Base-by-base conservation (phyloP, 2,797 vertebrate species). In the Brotula barbata region DNA sequence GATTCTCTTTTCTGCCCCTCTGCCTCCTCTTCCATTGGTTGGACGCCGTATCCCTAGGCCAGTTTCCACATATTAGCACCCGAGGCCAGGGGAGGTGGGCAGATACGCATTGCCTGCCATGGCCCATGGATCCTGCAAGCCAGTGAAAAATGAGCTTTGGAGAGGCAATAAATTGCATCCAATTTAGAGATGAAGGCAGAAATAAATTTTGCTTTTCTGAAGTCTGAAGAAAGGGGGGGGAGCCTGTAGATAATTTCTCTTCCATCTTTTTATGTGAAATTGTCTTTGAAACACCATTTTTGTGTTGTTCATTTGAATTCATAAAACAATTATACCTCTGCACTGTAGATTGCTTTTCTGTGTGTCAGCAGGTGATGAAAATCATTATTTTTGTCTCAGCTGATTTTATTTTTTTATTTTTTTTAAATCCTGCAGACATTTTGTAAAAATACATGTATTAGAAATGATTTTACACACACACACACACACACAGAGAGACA, bases 101-200 rank as follows among this genome's bases (percentile, higher is more conserved):
- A 90, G 89, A 92, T 90, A 90, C 78, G 74, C 91, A 88, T 85
- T 88, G 88, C 86, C 90, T 91, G 90, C 90, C 89, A 86, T 76
- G 81, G 88, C 89, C 87, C 81, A 85, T 87, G 78, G 85, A 89
- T 88, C 89, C 76, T 81, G 85, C 85, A 80, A 86, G 83, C 87
- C 80, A 84, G 90, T 92, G 92, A 92, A 92, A 93, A 93, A 93
- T 90, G 91, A 92, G 92, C 90, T 92, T 92, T 89, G 85, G 83
- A 91, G 88, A 92, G 87, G 90, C 91, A 92, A 92, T 93, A 92
- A 92, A 93, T 92, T 92, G 91, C 91, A 91, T 92, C 91, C 92
- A 92, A 92, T 92, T 93, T 93, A 90, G 89, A 92, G 90, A 92
- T 93, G 91, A 92, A 92, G 91, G 90, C 86, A 90, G 91, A 92